Evolutionary conservation across 64 coral and sea anemone genomes (phyloP).

Genomic region (Exaiptasia diaphana): DNA sequence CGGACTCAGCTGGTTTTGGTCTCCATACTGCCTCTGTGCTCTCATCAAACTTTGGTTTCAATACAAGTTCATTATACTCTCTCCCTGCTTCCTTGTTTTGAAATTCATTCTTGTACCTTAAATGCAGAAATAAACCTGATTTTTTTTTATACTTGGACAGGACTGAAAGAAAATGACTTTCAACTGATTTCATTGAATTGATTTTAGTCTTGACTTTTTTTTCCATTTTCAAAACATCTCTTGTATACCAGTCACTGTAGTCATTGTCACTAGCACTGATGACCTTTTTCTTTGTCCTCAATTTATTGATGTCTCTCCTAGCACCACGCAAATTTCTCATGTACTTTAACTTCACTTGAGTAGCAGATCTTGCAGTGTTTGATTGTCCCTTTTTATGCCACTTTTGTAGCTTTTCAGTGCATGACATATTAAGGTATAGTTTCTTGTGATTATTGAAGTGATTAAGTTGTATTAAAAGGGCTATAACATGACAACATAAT

Average conservation of each 20-base stretch:
- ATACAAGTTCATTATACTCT: constrained; percentile 44
- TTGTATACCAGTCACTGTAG: constrained; percentile 68
- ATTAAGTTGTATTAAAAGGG: constrained; percentile 60
- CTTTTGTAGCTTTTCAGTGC: constrained; percentile 66
- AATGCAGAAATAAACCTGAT: constrained; percentile 34
- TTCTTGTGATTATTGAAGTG: constrained; percentile 54
- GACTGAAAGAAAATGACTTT: constrained; percentile 62
- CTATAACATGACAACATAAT: constrained; percentile 66
- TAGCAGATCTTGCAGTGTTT: constrained; percentile 37
- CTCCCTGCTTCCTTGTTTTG: constrained; percentile 41
- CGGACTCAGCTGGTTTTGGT: not conserved
- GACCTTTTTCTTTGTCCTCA: constrained; percentile 58
- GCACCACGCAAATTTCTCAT: constrained; percentile 60
- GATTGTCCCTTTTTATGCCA: constrained; percentile 65
- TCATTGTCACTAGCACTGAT: constrained; percentile 50
- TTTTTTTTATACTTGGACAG: constrained; percentile 36
- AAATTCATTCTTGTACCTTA: constrained; percentile 52
- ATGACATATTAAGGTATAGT: constrained; percentile 50
- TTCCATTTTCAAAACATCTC: constrained; percentile 64
- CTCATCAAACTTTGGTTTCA: constrained; percentile 41
- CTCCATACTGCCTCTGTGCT: constrained; percentile 8
- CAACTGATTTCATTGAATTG: constrained; percentile 25
- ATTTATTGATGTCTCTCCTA: constrained; percentile 64
- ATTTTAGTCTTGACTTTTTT: constrained; percentile 49
- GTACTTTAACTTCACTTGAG: constrained; percentile 61